Percentiles rank a stretch among this genome's conserved stretches.
These are phyloP conservation scores for Lycia hirtaria DNA, from an alignment of 2,888 invertebrate species.

Conservation along the genomic window DNA sequence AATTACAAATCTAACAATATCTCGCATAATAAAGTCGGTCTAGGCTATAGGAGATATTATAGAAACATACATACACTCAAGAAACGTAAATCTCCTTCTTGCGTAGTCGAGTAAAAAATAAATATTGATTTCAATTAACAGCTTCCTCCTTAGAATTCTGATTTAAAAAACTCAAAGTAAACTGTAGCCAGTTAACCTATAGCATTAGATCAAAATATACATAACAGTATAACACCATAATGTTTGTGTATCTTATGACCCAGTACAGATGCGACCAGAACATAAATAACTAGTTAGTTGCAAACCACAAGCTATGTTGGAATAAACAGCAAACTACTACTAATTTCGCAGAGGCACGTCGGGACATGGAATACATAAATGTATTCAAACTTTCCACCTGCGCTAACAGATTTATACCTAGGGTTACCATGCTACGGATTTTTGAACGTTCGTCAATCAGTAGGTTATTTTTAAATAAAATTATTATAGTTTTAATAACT, in stretches of 20 bases:
- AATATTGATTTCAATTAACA: too few species aligned
- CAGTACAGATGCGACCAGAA: constrained; percentile 11
- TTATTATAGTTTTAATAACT: too few species aligned
- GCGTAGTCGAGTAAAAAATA: too few species aligned
- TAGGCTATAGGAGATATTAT: too few species aligned
- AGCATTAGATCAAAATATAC: background rate
- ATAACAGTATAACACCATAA: constrained; percentile 1
- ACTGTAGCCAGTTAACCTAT: background rate
- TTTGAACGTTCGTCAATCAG: background rate
- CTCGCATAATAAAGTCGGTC: too few species aligned
- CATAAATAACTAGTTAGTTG: constrained; percentile 27
- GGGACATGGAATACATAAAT: constrained; percentile 42
- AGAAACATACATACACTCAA: too few species aligned
- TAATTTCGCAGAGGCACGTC: constrained; percentile 35
- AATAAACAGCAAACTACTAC: constrained; percentile 37
- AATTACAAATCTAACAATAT: too few species aligned
- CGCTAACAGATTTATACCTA: constrained; percentile 49
- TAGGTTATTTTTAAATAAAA: background rate
- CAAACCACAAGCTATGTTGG: constrained; percentile 21
- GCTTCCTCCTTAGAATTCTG: too few species aligned
- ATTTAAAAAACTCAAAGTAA: background rate
- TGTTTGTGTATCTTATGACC: constrained; percentile 13
- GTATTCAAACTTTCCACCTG: constrained; percentile 42
- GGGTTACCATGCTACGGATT: constrained; percentile 13
- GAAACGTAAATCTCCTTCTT: too few species aligned